Percentiles rank a stretch among this genome's conserved stretches.
These are phyloP conservation scores for Toxotes chatareus DNA, from an alignment of 2,113 vertebrate species.

Conservation along the genomic window DNA sequence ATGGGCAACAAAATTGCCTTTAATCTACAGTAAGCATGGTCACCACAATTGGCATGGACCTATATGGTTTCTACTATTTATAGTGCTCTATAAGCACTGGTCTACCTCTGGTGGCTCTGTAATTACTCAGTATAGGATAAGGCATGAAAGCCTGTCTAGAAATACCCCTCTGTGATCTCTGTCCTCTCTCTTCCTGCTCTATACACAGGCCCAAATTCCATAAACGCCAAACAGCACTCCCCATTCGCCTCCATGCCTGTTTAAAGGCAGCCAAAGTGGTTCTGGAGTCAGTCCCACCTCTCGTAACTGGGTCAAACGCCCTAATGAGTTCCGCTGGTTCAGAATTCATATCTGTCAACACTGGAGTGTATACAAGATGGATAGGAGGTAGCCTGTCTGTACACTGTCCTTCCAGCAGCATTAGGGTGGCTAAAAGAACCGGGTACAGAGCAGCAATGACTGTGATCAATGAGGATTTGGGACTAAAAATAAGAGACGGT, in stretches of 20 bases:
- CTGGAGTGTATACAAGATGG: constrained; percentile 15
- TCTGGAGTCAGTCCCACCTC: constrained; percentile 44
- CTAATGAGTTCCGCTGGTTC: constrained; percentile 41
- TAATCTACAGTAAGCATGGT: constrained; percentile 63
- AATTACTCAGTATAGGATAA: constrained; percentile 82
- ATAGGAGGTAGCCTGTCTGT: constrained; percentile 18
- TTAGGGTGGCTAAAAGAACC: constrained; percentile 17
- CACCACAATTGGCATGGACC: constrained; percentile 68
- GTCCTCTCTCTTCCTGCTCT: constrained; percentile 40
- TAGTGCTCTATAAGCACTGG: constrained; percentile 60
- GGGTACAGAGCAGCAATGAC: neutral
- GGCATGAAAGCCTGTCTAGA: constrained; percentile 64
- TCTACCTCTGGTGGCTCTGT: constrained; percentile 67
- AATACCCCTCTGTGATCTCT: constrained; percentile 79
- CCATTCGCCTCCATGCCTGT: constrained; percentile 24
- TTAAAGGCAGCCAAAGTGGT: constrained; percentile 43
- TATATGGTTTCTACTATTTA: constrained; percentile 72
- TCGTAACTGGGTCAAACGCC: constrained; percentile 51
- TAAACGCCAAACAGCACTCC: constrained; percentile 49
- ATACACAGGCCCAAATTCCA: constrained; percentile 34
- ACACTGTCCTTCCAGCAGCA: too few species aligned
- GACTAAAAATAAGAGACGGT: constrained; percentile 36
- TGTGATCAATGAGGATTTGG: constrained; percentile 21
- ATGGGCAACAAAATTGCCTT: constrained; percentile 50
- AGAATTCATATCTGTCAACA: constrained; percentile 50